phyloP scores from a whole-genome alignment of 2,113 vertebrate species.

The Sinocyclocheilus maitianheensis region DNA sequence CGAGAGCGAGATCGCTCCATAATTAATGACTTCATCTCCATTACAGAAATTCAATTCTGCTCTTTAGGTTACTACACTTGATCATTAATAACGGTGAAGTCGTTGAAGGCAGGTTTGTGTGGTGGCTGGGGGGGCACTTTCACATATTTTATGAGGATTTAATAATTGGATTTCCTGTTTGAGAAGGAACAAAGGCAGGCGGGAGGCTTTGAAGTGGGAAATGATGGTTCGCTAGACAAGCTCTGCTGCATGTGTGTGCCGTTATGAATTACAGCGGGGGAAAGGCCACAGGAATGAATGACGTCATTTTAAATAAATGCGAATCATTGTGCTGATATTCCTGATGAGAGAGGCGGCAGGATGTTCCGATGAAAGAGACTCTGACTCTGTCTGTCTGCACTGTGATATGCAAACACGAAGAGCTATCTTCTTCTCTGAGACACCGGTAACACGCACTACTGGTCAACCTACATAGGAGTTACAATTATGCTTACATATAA shows the following conservation, averaged over 20 bases:
- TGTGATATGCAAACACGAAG: not conserved
- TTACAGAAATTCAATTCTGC: conserved; percentile 39
- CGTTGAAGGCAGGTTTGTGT: conserved; percentile 11
- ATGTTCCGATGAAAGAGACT: not conserved
- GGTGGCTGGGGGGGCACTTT: conserved; percentile 22
- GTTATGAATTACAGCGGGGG: conserved; percentile 42
- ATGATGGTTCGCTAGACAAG: conserved; percentile 23
- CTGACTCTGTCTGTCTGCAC: not conserved
- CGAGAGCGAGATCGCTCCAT: conserved; percentile 20
- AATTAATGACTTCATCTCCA: conserved; percentile 43
- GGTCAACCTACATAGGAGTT: not conserved
- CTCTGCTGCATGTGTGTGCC: conserved; percentile 52
- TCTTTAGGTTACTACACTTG: conserved; percentile 21
- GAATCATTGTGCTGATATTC: conserved; percentile 5
- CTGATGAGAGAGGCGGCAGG: not conserved
- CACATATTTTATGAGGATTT: conserved; percentile 62
- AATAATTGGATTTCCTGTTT: conserved; percentile 63
- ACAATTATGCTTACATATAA: not conserved
- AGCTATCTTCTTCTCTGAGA: not conserved
- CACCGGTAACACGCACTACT: not conserved
- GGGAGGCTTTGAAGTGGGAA: conserved; percentile 57
- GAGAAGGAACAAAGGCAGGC: conserved; percentile 56
- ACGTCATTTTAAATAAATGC: conserved; percentile 10
- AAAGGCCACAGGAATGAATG: conserved; percentile 47
- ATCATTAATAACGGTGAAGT: conserved; percentile 32